Percentiles rank a stretch among this genome's conserved stretches.
phyloP scores from a whole-genome alignment of 2,113 vertebrate species.

The Oreochromis spilurus region DNA sequence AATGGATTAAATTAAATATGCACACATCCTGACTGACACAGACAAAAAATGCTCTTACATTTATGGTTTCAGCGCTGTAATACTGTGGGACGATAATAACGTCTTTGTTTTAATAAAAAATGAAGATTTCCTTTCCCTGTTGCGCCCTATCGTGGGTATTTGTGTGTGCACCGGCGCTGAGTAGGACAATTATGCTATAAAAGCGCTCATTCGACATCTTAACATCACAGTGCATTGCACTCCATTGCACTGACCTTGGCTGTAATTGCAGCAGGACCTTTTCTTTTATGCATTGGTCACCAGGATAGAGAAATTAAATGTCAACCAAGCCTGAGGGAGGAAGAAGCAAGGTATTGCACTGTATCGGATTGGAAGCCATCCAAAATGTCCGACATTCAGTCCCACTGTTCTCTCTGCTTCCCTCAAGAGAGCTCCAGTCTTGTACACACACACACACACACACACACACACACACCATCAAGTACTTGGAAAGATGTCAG shows the following conservation, averaged over 20 bases:
- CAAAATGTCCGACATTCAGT: conserved; percentile 38
- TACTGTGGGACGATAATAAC: not conserved
- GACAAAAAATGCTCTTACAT: conserved; percentile 10
- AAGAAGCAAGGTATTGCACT: conserved; percentile 26
- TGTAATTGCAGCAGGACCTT: conserved; percentile 59
- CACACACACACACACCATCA: not conserved
- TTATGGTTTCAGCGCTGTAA: not conserved
- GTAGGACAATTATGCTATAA: conserved; percentile 10
- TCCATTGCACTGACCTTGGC: conserved; percentile 49
- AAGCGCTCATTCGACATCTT: conserved; percentile 30
- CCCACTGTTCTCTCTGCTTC: not conserved
- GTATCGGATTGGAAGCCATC: conserved; percentile 33
- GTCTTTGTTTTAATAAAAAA: conserved; percentile 25
- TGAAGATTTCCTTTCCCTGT: not conserved
- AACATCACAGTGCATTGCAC: conserved; percentile 46
- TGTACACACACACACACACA: not conserved
- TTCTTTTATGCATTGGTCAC: conserved; percentile 62
- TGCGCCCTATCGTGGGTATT: not conserved
- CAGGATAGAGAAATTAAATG: conserved; percentile 61
- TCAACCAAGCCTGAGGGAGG: conserved; percentile 43
- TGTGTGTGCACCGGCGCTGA: not conserved
- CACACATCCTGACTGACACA: conserved; percentile 22
- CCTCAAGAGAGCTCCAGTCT: not conserved
- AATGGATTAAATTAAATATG: conserved; percentile 50
- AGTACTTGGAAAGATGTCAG: not conserved